Evolutionary conservation across 2,113 vertebrate species (phyloP).

Genomic region (Pomatorhinus ruficollis): DNA sequence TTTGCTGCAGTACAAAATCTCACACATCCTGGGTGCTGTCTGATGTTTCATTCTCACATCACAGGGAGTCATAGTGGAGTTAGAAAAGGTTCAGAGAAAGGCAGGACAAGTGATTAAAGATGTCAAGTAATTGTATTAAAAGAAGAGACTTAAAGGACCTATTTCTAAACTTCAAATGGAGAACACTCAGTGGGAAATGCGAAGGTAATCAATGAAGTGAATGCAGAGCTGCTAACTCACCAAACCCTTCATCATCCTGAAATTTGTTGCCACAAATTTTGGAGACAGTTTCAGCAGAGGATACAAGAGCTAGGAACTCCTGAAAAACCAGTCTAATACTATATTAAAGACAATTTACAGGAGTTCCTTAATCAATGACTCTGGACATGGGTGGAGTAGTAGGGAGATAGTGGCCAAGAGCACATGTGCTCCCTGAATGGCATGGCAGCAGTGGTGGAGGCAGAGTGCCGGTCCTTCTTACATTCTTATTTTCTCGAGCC

Average conservation of each 20-base stretch:
- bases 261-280: not conserved
- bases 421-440: not conserved
- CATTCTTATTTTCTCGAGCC: not conserved
- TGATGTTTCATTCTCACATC: not conserved
- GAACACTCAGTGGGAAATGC: not conserved
- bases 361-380: not conserved
- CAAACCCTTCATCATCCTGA: not conserved
- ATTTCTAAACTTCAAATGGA: not conserved
- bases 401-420: not conserved
- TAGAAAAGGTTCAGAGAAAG: not conserved
- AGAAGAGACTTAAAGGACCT: not conserved
- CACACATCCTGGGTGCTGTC: too few species aligned
- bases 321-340: not conserved
- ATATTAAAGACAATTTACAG: not conserved
- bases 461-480: not conserved
- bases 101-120: not conserved
- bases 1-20: not conserved
- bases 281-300: not conserved
- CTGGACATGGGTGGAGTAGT: fast-evolving
- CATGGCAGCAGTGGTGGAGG: not conserved
- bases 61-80: not conserved
- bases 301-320: not conserved
- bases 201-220: not conserved
- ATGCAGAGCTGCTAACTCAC: not conserved
- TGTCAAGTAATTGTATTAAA: not conserved